Base-by-base conservation (phyloP, 2,113 vertebrate genomes). In the Montifringilla adamsi region DNA sequence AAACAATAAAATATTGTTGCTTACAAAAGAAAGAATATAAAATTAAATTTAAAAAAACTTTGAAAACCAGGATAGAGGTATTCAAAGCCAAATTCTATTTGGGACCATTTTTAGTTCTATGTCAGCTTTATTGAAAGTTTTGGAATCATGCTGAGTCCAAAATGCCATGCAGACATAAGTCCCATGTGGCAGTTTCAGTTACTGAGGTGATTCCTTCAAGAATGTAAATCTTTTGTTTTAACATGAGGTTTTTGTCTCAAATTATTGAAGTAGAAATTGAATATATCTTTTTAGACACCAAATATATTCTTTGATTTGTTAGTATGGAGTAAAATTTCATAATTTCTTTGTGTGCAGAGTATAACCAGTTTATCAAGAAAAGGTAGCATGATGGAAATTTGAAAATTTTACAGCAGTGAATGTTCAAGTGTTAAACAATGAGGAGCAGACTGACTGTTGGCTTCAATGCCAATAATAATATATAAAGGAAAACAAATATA, bases 301-400 rank as follows among this genome's bases (percentile, higher is more conserved):
- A 66, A 30, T 4, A 69, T 79, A 93, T 73, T 70, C 30, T 86
- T 90, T 84, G 41, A 86, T 94, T 97, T 94, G 22, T 97, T 95
- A 73, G 9, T 7, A 9, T 75, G 47, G n/a, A 95, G 44, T 60
- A 24, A 59, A 90, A 58, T 87, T 62, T 70, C 41, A 33, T 70
- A 68, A 73, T 67, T 91, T 76, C 37, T 70, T 62, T 87, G 52
- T 52, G 43, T 81, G 35, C 39, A 79, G n/a, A 49, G 27, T 26
- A 46, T 58, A 98, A 97, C 84, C 84, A 94, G 95, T 97, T 97
- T 95, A 86, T 94, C 37, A 44, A 95, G 96, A 97, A 92, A 37
- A 82, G 56, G 62, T 44, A 59, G 24, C 27, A 37, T 9, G 58
- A 59, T 31, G n/a, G n/a, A 20, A 87, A 66, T 64, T 82, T 87